phyloP scores from a whole-genome alignment of 2,888 invertebrate genomes.

The Morinoia aosen region DNA sequence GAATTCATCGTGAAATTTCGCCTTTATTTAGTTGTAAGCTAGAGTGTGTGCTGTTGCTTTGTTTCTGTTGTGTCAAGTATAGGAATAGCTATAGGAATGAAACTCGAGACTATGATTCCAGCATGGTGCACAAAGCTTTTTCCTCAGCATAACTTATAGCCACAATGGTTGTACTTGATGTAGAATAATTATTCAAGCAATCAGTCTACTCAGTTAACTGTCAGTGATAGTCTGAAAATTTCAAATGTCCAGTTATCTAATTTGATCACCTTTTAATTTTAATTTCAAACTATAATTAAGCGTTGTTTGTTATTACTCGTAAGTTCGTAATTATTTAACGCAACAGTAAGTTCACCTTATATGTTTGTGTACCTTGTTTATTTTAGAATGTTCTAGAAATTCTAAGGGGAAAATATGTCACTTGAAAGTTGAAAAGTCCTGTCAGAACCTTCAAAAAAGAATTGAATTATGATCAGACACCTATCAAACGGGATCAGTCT shows the following conservation, averaged over 20 bases:
- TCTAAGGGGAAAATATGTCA: background rate
- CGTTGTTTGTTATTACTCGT: background rate
- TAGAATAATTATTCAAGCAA: background rate
- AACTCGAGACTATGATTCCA: background rate
- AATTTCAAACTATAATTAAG: background rate
- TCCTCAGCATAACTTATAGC: background rate
- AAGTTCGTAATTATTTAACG: background rate
- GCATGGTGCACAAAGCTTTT: background rate
- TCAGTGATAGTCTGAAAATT: background rate
- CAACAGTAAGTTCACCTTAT: background rate
- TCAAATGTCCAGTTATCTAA: background rate
- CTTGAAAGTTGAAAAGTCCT: background rate
- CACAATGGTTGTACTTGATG: background rate
- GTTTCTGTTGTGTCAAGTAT: background rate
- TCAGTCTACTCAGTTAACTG: background rate
- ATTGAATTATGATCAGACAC: background rate
- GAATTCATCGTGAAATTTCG: background rate
- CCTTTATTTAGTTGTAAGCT: background rate
- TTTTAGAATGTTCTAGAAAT: background rate
- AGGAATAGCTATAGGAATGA: background rate
- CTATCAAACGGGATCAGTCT: background rate
- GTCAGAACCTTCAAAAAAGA: background rate
- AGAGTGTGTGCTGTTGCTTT: background rate
- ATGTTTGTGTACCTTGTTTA: background rate
- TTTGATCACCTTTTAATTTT: background rate